These are phyloP conservation scores for Scatophagus argus DNA, from an alignment of 2,113 vertebrate genomes.

Conservation along the genomic window DNA sequence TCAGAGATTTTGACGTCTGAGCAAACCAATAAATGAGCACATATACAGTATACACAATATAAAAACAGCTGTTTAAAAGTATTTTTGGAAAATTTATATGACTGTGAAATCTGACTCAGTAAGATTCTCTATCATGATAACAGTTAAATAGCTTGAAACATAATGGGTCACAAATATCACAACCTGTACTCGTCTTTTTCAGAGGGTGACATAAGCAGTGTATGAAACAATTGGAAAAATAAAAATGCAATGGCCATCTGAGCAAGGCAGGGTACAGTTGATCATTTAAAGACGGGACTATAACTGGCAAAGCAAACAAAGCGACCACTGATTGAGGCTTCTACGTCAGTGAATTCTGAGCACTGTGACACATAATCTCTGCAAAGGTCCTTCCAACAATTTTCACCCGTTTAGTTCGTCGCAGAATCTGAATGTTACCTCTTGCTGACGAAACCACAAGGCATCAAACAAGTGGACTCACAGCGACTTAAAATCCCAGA, in stretches of 20 bases:
- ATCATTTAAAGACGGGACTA: slow-evolving; percentile 61
- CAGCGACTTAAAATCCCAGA: slow-evolving; percentile 58
- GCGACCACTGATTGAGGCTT: slow-evolving; percentile 64
- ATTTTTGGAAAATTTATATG: slow-evolving; percentile 77
- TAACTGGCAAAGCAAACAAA: slow-evolving; percentile 64
- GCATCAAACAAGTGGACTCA: slow-evolving; percentile 65
- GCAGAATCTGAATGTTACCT: slow-evolving; percentile 29
- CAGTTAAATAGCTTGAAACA: slow-evolving; percentile 71
- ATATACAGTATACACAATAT: slow-evolving; percentile 79
- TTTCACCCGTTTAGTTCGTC: slow-evolving; percentile 66
- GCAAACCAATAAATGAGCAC: slow-evolving; percentile 78
- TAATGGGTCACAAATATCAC: slow-evolving; percentile 68
- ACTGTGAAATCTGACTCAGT: slow-evolving; percentile 59
- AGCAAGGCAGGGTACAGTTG: slow-evolving; percentile 72
- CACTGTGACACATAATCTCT: slow-evolving; percentile 66
- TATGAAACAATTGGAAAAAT: slow-evolving; percentile 49
- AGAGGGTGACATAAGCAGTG: slow-evolving; percentile 64
- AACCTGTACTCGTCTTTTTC: slow-evolving; percentile 57
- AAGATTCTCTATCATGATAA: slow-evolving; percentile 72
- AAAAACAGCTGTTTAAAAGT: slow-evolving; percentile 83
- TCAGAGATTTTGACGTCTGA: slow-evolving; percentile 77
- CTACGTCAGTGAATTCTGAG: slow-evolving; percentile 62
- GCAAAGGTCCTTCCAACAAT: slow-evolving; percentile 77
- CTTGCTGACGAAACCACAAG: slow-evolving; percentile 56
- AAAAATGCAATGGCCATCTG: slow-evolving; percentile 62